Conservation (phyloP, 2,113 vertebrate species). For the Muscicapa adusta region DNA sequence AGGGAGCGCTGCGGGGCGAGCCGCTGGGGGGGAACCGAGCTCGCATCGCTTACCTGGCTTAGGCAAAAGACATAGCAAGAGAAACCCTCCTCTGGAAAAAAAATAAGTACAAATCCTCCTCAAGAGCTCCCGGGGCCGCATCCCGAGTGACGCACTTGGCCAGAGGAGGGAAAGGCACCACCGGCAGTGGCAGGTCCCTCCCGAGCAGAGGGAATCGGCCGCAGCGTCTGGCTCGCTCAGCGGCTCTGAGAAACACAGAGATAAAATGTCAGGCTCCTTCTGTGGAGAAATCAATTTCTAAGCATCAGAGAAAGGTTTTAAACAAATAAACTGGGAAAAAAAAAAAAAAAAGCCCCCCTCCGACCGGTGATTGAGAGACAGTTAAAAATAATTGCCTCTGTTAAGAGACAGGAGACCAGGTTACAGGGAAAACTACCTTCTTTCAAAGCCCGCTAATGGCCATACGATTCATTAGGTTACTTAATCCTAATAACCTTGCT, state of each 20-base stretch:
- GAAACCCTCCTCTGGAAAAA: not conserved
- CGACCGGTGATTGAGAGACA: not conserved
- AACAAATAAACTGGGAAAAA: not conserved
- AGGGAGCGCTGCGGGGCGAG: accelerated
- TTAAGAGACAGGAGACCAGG: conserved; percentile 1
- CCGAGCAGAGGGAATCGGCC: not conserved
- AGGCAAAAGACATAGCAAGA: not conserved
- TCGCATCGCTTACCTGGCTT: not conserved
- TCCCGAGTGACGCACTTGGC: not conserved
- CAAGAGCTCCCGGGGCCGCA: too few relatives aligned
- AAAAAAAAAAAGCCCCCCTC: not conserved
- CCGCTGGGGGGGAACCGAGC: not conserved
- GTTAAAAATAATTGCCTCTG: conserved; percentile 50
- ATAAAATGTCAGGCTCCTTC: not conserved
- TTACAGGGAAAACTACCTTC: not conserved
- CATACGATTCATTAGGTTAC: conserved; percentile 67
- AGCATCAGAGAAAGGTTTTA: not conserved
- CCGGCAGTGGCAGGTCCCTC: not conserved
- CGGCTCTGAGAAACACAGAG: not conserved
- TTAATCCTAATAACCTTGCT: conserved; percentile 64
- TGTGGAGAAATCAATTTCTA: not conserved
- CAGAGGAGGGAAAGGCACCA: not conserved
- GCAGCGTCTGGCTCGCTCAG: not conserved
- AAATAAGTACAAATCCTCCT: not conserved
- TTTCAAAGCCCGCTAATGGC: conserved; percentile 41